Percentiles rank a stretch among this genome's conserved stretches.
These are phyloP conservation scores for Drosophila paranaensis DNA, from an alignment of 2,888 invertebrate genomes.

Conservation along the genomic window DNA sequence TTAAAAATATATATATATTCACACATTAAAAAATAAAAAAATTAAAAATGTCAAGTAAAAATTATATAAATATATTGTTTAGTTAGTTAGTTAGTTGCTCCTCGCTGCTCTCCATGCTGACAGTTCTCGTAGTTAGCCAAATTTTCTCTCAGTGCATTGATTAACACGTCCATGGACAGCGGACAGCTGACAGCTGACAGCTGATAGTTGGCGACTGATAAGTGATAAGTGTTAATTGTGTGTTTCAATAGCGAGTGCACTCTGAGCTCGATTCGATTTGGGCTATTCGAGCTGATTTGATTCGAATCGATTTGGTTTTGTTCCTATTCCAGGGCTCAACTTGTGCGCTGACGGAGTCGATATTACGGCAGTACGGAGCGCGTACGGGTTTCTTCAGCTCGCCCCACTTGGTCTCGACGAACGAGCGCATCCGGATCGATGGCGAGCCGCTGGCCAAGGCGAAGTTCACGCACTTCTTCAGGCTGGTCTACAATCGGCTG, in stretches of 20 bases:
- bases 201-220: neutral
- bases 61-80: neutral
- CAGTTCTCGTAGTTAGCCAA: neutral
- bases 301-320: neutral
- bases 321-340: conserved; percentile 90
- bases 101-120: neutral
- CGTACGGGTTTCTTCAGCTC: conserved; percentile 98
- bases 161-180: neutral
- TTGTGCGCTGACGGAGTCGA: conserved; percentile 95
- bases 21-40: too few relatives aligned
- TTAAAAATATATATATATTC: too few relatives aligned
- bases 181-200: neutral
- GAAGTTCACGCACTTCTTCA: conserved; percentile 92
- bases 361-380: conserved; percentile 92
- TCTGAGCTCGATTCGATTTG: neutral
- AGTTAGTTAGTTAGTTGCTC: neutral
- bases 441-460: conserved; percentile 91
- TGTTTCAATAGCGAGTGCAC: neutral
- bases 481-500: conserved; percentile 90
- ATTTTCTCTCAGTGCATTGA: conserved; percentile 1
- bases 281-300: neutral
- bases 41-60: too few relatives aligned
- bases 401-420: conserved; percentile 96
- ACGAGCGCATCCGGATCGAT: conserved; percentile 95
- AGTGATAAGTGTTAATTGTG: conserved; percentile 8